phyloP scores from a whole-genome alignment of 2,113 vertebrate species.

The Xenopus borealis region DNA sequence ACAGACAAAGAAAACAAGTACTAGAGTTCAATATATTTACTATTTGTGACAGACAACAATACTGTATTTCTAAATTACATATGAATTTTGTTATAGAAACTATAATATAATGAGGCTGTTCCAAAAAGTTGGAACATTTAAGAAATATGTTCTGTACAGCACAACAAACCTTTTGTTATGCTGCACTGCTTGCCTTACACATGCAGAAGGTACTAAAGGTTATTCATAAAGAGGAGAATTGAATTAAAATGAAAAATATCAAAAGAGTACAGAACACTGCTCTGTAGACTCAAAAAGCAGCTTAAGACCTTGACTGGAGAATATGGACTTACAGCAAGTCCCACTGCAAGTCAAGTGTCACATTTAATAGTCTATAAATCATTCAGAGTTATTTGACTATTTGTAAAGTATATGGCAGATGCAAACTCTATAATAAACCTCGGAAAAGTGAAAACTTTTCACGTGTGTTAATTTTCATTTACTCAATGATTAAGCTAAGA shows the following conservation, averaged over 20 bases:
- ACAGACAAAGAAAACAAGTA: slow-evolving; percentile 42
- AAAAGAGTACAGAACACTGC: background rate
- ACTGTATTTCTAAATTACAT: background rate
- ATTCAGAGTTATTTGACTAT: no score
- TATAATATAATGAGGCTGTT: background rate
- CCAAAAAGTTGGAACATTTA: background rate
- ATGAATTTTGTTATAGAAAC: slow-evolving; percentile 6
- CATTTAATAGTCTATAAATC: no score
- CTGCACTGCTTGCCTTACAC: background rate
- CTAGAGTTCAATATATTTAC: slow-evolving; percentile 18
- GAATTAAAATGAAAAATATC: background rate
- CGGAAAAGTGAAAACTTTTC: no score
- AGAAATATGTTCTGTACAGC: background rate
- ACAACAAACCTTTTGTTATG: no score
- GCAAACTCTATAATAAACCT: no score
- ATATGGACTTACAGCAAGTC: no score
- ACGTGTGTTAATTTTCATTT: no score
- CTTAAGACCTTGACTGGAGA: no score
- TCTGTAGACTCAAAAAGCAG: no score
- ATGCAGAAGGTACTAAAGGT: background rate
- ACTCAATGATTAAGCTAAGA: no score
- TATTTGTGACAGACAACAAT: background rate
- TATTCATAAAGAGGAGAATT: background rate
- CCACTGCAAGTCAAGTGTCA: no score
- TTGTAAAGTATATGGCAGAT: no score